These are phyloP conservation scores for cat (Felis catus) DNA, from an alignment of 2,113 vertebrate species.

Conservation along the genomic window DNA sequence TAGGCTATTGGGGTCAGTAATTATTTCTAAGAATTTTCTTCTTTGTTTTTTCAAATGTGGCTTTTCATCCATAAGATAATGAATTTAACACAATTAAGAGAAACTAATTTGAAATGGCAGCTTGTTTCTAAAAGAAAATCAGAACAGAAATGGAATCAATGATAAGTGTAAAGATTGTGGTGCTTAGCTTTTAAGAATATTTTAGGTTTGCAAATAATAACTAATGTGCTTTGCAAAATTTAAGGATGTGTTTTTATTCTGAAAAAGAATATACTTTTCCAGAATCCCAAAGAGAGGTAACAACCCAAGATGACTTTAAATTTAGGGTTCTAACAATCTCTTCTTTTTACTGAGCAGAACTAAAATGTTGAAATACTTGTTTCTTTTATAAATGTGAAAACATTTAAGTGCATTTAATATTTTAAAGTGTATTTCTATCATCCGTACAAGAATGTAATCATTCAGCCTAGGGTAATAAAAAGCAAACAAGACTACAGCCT, in stretches of 20 bases:
- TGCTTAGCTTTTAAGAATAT: neutral
- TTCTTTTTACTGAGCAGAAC: neutral
- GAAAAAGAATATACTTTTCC: neutral
- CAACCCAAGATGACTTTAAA: neutral
- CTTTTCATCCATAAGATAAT: neutral
- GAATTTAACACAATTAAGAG: neutral
- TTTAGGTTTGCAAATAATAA: neutral
- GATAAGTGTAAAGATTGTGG: fast-evolving
- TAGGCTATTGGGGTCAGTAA: neutral
- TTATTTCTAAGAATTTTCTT: neutral
- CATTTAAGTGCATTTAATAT: neutral
- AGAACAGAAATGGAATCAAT: neutral
- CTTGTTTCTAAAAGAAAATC: neutral
- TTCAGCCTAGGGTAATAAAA: constrained; percentile 34
- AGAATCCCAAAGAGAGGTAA: neutral
- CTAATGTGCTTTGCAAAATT: neutral
- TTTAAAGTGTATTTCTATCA: constrained; percentile 5
- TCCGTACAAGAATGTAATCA: constrained; percentile 41
- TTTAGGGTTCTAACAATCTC: neutral
- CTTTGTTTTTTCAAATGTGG: neutral
- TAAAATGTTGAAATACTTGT: neutral
- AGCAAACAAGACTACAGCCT: neutral
- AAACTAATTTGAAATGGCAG: neutral
- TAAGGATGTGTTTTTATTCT: neutral
- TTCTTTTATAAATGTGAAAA: neutral